Evolutionary conservation across 2,113 vertebrate species (phyloP).

Genomic region (Xiphophorus couchianus): DNA sequence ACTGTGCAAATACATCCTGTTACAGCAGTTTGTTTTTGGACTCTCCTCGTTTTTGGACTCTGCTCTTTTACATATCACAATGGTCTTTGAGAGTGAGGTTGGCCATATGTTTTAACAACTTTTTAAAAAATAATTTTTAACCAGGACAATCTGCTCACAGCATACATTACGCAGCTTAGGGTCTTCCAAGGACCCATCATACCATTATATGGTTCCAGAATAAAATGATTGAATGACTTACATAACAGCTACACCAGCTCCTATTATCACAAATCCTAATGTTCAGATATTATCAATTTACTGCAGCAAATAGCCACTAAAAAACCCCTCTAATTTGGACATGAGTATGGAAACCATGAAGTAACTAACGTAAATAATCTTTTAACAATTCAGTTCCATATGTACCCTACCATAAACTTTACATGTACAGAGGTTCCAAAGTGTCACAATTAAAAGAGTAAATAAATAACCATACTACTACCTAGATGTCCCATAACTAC

Average conservation of each 20-base stretch:
- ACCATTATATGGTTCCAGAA: no score
- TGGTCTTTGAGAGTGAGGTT: not conserved
- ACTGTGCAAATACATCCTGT: conserved; percentile 12
- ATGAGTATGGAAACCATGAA: no score
- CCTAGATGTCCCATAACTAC: no score
- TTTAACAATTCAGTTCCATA: not conserved
- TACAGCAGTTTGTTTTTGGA: conserved; percentile 3
- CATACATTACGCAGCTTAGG: no score
- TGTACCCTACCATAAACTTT: not conserved
- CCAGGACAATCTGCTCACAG: not conserved
- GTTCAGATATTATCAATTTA: not conserved
- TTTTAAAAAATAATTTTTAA: not conserved
- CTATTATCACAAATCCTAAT: no score
- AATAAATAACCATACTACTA: not conserved
- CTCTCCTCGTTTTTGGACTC: conserved; percentile 47
- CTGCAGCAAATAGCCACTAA: not conserved
- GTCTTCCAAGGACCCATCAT: no score
- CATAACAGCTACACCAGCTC: no score
- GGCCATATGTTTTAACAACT: not conserved
- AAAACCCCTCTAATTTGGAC: no score
- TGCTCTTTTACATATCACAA: conserved; percentile 30
- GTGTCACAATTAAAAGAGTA: not conserved
- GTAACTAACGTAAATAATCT: not conserved
- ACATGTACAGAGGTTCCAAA: not conserved
- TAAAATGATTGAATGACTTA: no score